These are phyloP conservation scores for Sinosuthora webbiana DNA, from an alignment of 2,113 vertebrate species.

Conservation along the genomic window DNA sequence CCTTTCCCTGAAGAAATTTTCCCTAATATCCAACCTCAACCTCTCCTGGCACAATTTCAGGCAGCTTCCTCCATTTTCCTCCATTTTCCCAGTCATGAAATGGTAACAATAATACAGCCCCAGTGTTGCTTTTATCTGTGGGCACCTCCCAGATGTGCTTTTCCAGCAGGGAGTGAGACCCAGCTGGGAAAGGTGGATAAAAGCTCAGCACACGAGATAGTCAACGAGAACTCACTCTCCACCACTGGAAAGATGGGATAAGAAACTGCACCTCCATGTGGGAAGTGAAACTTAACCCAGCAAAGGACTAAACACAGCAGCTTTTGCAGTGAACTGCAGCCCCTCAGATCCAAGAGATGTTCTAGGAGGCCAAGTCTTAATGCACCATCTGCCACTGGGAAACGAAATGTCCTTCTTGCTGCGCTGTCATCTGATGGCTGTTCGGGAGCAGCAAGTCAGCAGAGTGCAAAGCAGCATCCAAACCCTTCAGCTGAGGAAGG, in stretches of 20 bases:
- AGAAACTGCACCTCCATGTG: not conserved
- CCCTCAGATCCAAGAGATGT: not conserved
- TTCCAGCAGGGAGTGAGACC: not conserved
- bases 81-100: not conserved
- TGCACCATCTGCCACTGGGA: not conserved
- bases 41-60: not conserved
- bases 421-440: not conserved
- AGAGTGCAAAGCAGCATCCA: fast-evolving
- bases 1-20: not conserved
- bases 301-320: not conserved
- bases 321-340: not conserved
- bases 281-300: not conserved
- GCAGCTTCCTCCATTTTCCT: not conserved
- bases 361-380: not conserved
- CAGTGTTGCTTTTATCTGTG: not conserved
- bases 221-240: not conserved
- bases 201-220: fast-evolving
- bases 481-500: not conserved
- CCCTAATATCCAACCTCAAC: not conserved
- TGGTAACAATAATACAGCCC: not conserved
- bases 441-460: not conserved
- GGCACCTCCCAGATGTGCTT: not conserved
- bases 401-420: not conserved
- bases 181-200: not conserved
- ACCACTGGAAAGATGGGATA: not conserved